phyloP scores from a whole-genome alignment of 2,113 vertebrate species.

The Fulmarus glacialis region DNA sequence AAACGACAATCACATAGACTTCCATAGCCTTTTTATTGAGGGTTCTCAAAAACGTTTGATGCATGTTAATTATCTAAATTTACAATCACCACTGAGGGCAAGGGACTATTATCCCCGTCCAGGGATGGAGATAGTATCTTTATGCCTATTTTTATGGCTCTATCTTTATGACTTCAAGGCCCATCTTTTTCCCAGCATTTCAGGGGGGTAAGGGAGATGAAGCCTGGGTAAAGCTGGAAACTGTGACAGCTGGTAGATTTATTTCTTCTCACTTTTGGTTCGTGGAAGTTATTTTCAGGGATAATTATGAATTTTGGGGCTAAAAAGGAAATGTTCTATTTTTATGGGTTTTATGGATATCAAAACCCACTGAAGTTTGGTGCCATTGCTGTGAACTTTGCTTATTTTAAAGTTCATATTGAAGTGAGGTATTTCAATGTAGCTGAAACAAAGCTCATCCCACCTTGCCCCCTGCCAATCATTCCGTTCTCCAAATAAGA shows the following conservation, averaged over 20 bases:
- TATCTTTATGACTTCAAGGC: background rate
- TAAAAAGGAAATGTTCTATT: background rate
- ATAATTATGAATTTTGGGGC: background rate
- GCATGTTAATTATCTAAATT: background rate
- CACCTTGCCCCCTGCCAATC: background rate
- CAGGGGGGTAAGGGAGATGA: background rate
- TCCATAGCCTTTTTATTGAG: background rate
- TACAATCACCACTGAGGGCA: background rate
- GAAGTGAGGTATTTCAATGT: background rate
- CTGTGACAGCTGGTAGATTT: background rate
- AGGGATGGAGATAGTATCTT: background rate
- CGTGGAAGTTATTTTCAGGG: background rate
- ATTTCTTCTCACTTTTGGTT: background rate
- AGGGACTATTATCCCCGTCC: background rate
- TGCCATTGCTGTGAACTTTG: background rate
- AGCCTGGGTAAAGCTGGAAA: background rate
- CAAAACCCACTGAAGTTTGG: background rate
- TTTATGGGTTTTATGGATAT: background rate
- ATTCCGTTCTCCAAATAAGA: background rate
- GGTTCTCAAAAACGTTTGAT: background rate
- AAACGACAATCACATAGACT: background rate
- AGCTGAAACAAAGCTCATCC: background rate
- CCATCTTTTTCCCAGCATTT: background rate
- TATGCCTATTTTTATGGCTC: background rate
- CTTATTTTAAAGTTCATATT: background rate